A percentile compares a stretch with the other conserved stretches of the same genome.
Conservation (phyloP, 2,113 vertebrate species). For the Lipophrys pholis region DNA sequence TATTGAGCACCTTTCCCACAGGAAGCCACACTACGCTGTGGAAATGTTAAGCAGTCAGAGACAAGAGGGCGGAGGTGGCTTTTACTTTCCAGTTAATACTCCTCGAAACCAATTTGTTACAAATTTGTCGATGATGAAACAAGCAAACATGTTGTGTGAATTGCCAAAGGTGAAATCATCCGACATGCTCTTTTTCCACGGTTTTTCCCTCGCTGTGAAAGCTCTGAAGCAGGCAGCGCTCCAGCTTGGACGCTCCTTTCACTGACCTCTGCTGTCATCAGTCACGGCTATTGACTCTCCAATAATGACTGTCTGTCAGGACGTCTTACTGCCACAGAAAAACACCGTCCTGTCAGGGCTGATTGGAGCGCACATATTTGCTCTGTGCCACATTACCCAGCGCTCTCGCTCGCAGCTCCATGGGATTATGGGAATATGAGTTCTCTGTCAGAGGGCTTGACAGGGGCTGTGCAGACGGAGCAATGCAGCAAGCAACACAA, state of each 20-base stretch:
- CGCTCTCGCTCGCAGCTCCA: slow-evolving; percentile 40
- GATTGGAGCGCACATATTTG: slow-evolving; percentile 81
- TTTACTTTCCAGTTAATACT: slow-evolving; percentile 42
- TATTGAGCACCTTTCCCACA: slow-evolving; percentile 62
- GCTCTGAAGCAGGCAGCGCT: slow-evolving; percentile 69
- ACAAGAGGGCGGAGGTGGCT: slow-evolving; percentile 22
- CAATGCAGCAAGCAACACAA: slow-evolving; percentile 51
- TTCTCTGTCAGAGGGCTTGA: slow-evolving; percentile 53
- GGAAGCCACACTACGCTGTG: slow-evolving; percentile 45
- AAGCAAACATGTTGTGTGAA: slow-evolving; percentile 65
- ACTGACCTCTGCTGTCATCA: slow-evolving; percentile 80
- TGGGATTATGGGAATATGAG: slow-evolving; percentile 81
- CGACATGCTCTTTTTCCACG: slow-evolving; percentile 76
- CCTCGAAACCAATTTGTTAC: slow-evolving; percentile 62
- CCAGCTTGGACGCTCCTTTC: slow-evolving; percentile 74
- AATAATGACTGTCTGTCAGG: slow-evolving; percentile 79
- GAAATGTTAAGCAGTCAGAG: slow-evolving; percentile 39
- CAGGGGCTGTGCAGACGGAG: slow-evolving; percentile 20
- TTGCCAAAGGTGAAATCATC: slow-evolving; percentile 73
- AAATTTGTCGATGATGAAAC: slow-evolving; percentile 77
- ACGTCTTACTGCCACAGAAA: slow-evolving; percentile 61
- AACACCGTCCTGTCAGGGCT: slow-evolving; percentile 71
- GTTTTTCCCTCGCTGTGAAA: slow-evolving; percentile 65
- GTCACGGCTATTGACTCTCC: slow-evolving; percentile 82
- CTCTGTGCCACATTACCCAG: slow-evolving; percentile 67